phyloP scores from a whole-genome alignment of 2,888 invertebrate genomes.

The Abscondita cerata region DNA sequence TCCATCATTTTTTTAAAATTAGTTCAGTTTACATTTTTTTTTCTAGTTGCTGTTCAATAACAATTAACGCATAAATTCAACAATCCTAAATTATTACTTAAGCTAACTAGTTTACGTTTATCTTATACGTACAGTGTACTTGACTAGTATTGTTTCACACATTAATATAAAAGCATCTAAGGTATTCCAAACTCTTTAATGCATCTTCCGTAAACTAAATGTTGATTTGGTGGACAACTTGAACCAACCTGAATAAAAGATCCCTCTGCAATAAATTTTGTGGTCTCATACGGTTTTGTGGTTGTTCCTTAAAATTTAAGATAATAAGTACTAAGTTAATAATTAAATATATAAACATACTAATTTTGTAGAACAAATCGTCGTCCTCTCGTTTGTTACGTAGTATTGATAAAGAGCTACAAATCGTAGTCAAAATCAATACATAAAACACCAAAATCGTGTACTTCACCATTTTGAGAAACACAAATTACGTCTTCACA shows the following conservation, averaged over 20 bases:
- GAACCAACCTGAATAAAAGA: neutral
- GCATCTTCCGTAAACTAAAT: constrained; percentile 2
- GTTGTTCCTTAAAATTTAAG: neutral
- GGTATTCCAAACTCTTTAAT: neutral
- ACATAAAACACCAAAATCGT: neutral
- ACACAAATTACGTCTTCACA: neutral
- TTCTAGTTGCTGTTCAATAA: too few relatives aligned
- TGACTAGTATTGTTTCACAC: too few relatives aligned
- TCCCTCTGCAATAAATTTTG: neutral
- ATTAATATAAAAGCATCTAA: too few relatives aligned
- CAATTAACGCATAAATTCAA: too few relatives aligned
- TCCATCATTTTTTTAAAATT: too few relatives aligned
- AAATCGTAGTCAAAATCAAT: neutral
- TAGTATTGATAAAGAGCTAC: neutral
- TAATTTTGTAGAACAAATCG: too few relatives aligned
- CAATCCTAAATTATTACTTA: too few relatives aligned
- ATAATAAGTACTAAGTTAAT: too few relatives aligned
- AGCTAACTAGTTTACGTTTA: too few relatives aligned
- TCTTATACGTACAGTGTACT: too few relatives aligned
- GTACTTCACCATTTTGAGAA: neutral
- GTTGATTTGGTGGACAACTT: neutral
- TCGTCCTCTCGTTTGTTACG: neutral
- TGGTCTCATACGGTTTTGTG: neutral
- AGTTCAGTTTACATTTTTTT: too few relatives aligned
- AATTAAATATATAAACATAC: neutral